A percentile compares a stretch with the other conserved stretches of the same genome.
Conservation (phyloP, 2,888 invertebrate genomes). For the Beris chalybata region DNA sequence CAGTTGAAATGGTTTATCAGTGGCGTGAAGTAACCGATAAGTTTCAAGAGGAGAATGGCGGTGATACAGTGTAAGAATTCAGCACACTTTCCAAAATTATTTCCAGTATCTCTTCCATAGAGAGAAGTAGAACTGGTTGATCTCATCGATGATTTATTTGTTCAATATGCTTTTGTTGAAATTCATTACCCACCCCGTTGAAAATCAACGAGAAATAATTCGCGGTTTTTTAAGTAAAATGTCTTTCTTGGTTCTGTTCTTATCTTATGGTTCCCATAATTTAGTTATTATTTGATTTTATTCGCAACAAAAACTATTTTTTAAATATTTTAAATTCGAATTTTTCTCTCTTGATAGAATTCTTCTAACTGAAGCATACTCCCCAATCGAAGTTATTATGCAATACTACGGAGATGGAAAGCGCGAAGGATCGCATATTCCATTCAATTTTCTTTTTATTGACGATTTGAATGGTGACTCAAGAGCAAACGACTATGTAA, state of each 20-base stretch:
- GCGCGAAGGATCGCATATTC: constrained; percentile 61
- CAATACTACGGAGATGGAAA: constrained; percentile 62
- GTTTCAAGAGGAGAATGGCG: constrained; percentile 53
- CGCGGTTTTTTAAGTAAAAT: too few relatives aligned
- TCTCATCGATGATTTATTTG: too few relatives aligned
- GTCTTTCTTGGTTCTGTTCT: too few relatives aligned
- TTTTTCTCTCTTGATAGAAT: constrained; percentile 48
- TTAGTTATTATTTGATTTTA: too few relatives aligned
- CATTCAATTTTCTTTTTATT: constrained; percentile 69
- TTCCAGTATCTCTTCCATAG: too few relatives aligned
- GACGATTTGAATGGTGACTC: constrained; percentile 59
- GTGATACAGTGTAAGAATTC: constrained; percentile 47
- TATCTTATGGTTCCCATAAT: too few relatives aligned
- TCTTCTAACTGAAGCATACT: constrained; percentile 67
- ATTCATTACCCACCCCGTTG: too few relatives aligned
- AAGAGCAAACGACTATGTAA: constrained; percentile 58
- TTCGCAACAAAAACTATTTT: too few relatives aligned
- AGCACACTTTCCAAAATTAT: neutral
- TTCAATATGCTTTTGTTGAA: too few relatives aligned
- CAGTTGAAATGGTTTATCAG: constrained; percentile 67
- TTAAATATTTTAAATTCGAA: too few relatives aligned
- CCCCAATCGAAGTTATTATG: constrained; percentile 58
- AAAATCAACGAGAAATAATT: too few relatives aligned
- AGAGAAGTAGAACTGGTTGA: too few relatives aligned
- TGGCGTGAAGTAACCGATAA: constrained; percentile 68